Conservation (phyloP, 2,113 vertebrate species). For the Muntiacus muntjak region DNA sequence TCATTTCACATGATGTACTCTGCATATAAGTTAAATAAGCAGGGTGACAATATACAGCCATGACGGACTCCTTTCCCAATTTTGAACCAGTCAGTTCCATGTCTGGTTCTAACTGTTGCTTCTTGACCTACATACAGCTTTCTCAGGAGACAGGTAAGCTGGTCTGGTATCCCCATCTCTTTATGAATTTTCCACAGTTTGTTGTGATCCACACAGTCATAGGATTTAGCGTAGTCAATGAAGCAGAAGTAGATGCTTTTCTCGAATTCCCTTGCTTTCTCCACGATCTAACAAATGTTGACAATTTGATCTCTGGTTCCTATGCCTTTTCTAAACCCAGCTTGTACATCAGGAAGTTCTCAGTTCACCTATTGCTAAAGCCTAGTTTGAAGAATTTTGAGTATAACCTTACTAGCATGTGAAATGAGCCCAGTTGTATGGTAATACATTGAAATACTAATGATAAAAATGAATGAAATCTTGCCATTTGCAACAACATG, state of each 20-base stretch:
- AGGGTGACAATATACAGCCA: not conserved
- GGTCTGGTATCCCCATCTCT: not conserved
- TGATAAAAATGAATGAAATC: not conserved
- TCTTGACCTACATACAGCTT: not conserved
- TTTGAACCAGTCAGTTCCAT: not conserved
- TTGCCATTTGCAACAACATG: not conserved
- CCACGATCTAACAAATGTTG: not conserved
- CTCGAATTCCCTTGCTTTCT: not conserved
- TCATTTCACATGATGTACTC: not conserved
- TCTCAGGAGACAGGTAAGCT: not conserved
- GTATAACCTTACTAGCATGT: not conserved
- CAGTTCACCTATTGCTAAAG: not conserved
- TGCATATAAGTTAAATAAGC: not conserved
- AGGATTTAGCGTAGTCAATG: rapidly evolving
- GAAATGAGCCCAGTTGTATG: not conserved
- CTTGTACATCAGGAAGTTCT: not conserved
- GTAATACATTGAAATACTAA: not conserved
- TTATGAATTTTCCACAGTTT: not conserved
- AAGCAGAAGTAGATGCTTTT: not conserved
- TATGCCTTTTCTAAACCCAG: not conserved
- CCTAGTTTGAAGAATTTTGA: not conserved
- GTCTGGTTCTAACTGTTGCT: not conserved
- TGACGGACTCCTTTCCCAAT: not conserved
- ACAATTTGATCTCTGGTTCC: not conserved
- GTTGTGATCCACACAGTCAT: not conserved